Base-by-base conservation (phyloP, 2,888 invertebrate genomes). In the Coelopa pilipes region DNA sequence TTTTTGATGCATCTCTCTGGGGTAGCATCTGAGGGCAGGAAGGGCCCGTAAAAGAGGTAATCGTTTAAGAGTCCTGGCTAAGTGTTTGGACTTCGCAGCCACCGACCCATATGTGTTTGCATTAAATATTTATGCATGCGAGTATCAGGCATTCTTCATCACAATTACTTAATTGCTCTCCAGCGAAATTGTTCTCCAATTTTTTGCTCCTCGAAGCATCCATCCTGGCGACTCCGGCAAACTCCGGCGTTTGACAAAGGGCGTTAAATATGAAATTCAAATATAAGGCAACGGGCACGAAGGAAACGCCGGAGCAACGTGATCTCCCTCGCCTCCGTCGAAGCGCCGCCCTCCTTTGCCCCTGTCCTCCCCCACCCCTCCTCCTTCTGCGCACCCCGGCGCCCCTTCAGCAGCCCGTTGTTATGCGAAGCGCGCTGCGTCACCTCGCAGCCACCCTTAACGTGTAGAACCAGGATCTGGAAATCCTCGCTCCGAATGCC, bases 141-240 rank as follows among this genome's bases (percentile, higher is more conserved):
- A 21, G 57, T 59, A 19, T 19, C 13, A 21, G 15, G 3, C 34
- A 34, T n/a, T 50, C 63, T 55, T 55, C 46, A 71, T 47, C 60
- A 76, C 79, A 81, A 82, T 81, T 81, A 81, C 81, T 81, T 84
- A 84, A 84, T 84, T 83, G 84, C 82, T 82, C 82, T 84, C 80
- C 76, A 79, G 80, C 81, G 80, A 82, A 34, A 34, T 80, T 79
- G 78, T 75, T 75, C 78, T 77, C 78, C 79, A 73, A 75, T 77
- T 73, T 69, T 70, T 69, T 62, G 46, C 46, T 70, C 12, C 19
- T 68, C 70, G 72, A 63, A 60, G 17, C 70, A 69, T 49, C 21
- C 53, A 12, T 68, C 59, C 21, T 50, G 49, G 5, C 10, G 19
- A 12, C 9, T 17, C 5, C 53, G 19, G n/a, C 55, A 34, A 65